phyloP scores from a whole-genome alignment of 2,113 vertebrate genomes.

The Perca flavescens region DNA sequence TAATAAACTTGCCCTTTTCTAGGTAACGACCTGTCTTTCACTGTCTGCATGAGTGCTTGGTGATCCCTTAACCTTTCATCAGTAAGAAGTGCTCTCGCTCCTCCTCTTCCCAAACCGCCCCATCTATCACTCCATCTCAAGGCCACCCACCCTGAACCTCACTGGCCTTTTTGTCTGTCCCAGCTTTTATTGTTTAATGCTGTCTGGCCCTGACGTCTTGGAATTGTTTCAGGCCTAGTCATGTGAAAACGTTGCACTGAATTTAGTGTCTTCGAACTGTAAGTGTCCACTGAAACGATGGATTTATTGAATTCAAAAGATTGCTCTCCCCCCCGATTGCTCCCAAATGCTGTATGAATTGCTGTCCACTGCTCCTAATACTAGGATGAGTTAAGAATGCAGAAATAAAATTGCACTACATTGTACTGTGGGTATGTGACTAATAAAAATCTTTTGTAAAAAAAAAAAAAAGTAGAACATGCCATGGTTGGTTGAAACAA shows the following conservation, averaged over 20 bases:
- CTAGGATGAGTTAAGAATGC: no score
- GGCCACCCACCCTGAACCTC: constrained; percentile 49
- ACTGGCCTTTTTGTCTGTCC: constrained; percentile 47
- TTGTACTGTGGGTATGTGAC: no score
- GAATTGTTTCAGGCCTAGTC: constrained; percentile 49
- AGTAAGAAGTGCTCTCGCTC: constrained; percentile 56
- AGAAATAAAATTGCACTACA: no score
- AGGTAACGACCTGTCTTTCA: constrained; percentile 80
- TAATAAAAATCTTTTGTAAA: no score
- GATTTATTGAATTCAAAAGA: constrained; percentile 54
- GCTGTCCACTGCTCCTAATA: no score
- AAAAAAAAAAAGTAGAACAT: no score
- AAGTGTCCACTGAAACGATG: constrained; percentile 54
- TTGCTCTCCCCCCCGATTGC: no score
- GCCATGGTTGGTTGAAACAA: constrained; percentile 50
- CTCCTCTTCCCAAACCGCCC: constrained; percentile 36
- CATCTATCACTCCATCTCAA: constrained; percentile 67
- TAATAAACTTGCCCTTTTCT: constrained; percentile 84
- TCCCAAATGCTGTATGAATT: no score
- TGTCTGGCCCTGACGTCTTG: constrained; percentile 25
- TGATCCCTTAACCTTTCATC: constrained; percentile 82
- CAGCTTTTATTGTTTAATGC: constrained; percentile 58
- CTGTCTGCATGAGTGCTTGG: constrained; percentile 62
- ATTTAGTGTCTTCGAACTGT: constrained; percentile 35
- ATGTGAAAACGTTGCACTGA: constrained; percentile 38